These are phyloP conservation scores for Loriculus beryllinus DNA, from an alignment of 2,797 vertebrate species.

Conservation along the genomic window DNA sequence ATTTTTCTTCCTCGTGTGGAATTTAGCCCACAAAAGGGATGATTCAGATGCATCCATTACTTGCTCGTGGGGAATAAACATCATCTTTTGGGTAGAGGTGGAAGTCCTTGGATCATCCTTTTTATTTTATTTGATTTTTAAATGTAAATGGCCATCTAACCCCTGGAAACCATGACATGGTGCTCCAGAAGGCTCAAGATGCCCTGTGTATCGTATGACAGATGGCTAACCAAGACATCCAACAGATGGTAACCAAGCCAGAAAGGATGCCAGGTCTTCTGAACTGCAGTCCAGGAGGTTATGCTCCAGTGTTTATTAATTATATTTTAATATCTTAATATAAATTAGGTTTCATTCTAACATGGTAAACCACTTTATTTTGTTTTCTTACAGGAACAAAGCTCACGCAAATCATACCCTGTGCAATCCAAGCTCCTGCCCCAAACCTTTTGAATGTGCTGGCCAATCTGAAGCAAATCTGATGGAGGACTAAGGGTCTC, in stretches of 20 bases:
- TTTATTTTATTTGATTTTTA: background rate
- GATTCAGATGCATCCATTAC: background rate
- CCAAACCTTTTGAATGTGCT: background rate
- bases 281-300: background rate
- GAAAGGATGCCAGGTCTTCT: background rate
- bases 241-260: background rate
- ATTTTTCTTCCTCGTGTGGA: background rate
- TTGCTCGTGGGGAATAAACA: background rate
- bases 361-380: background rate
- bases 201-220: background rate
- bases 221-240: constrained; percentile 19
- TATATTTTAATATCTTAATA: background rate
- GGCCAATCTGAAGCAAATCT: background rate
- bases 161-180: background rate
- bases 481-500: background rate
- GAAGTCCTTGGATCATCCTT: background rate
- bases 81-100: background rate
- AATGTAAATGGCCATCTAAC: background rate
- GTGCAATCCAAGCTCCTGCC: background rate
- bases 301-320: background rate
- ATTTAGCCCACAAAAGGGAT: background rate
- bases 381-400: background rate
- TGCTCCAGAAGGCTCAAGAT: background rate
- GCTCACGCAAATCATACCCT: background rate
- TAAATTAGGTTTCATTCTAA: background rate